These are phyloP conservation scores for Cheilosia soror DNA, from an alignment of 2,888 invertebrate species.

Conservation along the genomic window DNA sequence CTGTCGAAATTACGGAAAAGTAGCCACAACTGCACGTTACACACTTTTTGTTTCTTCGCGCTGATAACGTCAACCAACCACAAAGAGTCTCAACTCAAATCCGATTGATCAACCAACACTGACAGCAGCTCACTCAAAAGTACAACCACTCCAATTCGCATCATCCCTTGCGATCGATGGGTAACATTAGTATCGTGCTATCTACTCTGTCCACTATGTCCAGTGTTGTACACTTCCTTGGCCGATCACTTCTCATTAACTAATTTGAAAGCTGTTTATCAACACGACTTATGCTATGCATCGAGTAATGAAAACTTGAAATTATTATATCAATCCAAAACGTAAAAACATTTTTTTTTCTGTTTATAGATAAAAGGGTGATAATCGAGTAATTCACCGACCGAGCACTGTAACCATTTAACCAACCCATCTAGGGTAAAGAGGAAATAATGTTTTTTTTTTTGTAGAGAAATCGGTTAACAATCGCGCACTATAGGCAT, in stretches of 20 bases:
- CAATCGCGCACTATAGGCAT: slow-evolving; percentile 9
- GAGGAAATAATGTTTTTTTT: slow-evolving; percentile 56
- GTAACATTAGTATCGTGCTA: slow-evolving; percentile 5
- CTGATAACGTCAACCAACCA: slow-evolving; percentile 51
- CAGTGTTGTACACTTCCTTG: slow-evolving; percentile 37
- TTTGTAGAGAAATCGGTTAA: slow-evolving; percentile 31
- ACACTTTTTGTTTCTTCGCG: slow-evolving; percentile 30
- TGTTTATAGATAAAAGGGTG: slow-evolving; percentile 53
- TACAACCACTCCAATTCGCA: slow-evolving; percentile 33
- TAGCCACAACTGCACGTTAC: slow-evolving; percentile 19
- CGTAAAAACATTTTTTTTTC: slow-evolving; percentile 27
- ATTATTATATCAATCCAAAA: slow-evolving; percentile 50
- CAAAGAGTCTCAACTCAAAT: slow-evolving; percentile 37
- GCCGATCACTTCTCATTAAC: slow-evolving; percentile 45
- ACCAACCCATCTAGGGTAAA: slow-evolving; percentile 49
- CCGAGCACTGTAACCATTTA: slow-evolving; percentile 10
- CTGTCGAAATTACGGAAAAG: slow-evolving; percentile 2
- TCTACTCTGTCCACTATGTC: not conserved
- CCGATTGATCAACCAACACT: slow-evolving; percentile 57
- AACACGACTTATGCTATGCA: slow-evolving; percentile 13
- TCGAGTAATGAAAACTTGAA: slow-evolving; percentile 33
- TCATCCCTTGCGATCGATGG: slow-evolving; percentile 58
- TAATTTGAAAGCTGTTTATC: slow-evolving; percentile 44
- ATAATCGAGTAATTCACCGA: slow-evolving; percentile 52
- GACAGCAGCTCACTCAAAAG: slow-evolving; percentile 14